Conservation (phyloP, 2,797 vertebrate genomes). For the Apogon talboti region DNA sequence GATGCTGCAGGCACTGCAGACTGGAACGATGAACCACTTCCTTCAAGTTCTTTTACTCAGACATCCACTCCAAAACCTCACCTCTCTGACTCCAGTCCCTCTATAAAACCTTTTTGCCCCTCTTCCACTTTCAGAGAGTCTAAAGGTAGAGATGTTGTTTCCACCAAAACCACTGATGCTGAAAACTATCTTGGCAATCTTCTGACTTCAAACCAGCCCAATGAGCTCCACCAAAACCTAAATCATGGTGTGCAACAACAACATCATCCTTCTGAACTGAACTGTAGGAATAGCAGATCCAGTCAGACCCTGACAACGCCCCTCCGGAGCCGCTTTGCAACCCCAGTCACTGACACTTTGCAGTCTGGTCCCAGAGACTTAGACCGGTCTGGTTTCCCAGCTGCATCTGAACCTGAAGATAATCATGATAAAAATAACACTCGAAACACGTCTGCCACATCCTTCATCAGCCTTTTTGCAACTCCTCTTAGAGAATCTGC, state of each 20-base stretch:
- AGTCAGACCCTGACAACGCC: constrained; percentile 2
- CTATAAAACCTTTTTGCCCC: not conserved
- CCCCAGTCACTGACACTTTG: constrained; percentile 4
- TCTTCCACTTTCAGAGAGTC: not conserved
- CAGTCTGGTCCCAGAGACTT: constrained; percentile 3
- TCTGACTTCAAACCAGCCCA: not conserved
- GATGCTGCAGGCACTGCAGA: not conserved
- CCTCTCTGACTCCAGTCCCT: not conserved
- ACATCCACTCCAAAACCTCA: constrained; percentile 4
- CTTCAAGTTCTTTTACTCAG: not conserved
- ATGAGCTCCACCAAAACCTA: not conserved
- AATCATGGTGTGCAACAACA: not conserved
- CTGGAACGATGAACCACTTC: not conserved
- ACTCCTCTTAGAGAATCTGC: constrained; percentile 31
- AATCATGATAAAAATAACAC: not conserved
- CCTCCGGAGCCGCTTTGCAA: constrained; percentile 50
- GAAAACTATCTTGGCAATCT: not conserved
- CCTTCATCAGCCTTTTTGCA: constrained; percentile 61
- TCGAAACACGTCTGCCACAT: not conserved
- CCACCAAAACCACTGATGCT: not conserved
- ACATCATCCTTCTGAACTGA: not conserved
- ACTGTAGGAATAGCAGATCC: too few relatives aligned
- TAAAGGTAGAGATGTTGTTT: not conserved
- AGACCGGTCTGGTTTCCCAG: not conserved
- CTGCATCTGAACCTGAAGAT: not conserved